Percentiles rank a stretch among this genome's conserved stretches.
phyloP scores from a whole-genome alignment of 2,797 vertebrate genomes.

The Clarias platycephalus region DNA sequence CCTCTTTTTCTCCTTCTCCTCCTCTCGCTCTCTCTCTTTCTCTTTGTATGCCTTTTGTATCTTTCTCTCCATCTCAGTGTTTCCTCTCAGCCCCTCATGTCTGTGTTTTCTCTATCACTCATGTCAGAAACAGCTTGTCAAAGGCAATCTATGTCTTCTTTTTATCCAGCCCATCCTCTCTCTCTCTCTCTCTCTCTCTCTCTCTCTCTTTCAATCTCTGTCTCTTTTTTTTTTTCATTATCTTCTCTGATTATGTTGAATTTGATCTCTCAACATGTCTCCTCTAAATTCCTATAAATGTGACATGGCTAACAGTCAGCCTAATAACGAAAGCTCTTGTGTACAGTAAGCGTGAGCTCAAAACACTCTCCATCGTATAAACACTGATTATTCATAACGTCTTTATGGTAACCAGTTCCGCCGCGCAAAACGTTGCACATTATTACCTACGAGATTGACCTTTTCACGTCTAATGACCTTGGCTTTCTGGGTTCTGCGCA shows the following conservation, averaged over 20 bases:
- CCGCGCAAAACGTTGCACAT: neutral
- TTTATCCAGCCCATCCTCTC: constrained; percentile 50
- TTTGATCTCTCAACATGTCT: constrained; percentile 36
- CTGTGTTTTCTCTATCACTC: constrained; percentile 53
- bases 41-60: neutral
- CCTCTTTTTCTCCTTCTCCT: constrained; percentile 13
- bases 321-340: constrained; percentile 6
- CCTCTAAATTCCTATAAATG: constrained; percentile 12
- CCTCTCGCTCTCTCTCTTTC: neutral
- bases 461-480: neutral
- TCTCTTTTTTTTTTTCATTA: constrained; percentile 53
- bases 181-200: constrained; percentile 59
- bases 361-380: neutral
- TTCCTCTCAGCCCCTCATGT: constrained; percentile 21
- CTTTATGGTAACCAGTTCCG: constrained; percentile 37
- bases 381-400: neutral
- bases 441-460: neutral
- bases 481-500: neutral
- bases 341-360: constrained; percentile 5
- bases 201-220: constrained; percentile 43
- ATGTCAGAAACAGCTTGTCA: constrained; percentile 76
- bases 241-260: constrained; percentile 33
- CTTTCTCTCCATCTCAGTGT: constrained; percentile 9
- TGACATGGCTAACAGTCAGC: constrained; percentile 2
- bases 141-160: constrained; percentile 63